Evolutionary conservation across 2,888 invertebrate species (phyloP).

Genomic region (Tetrapedia diversipes): DNA sequence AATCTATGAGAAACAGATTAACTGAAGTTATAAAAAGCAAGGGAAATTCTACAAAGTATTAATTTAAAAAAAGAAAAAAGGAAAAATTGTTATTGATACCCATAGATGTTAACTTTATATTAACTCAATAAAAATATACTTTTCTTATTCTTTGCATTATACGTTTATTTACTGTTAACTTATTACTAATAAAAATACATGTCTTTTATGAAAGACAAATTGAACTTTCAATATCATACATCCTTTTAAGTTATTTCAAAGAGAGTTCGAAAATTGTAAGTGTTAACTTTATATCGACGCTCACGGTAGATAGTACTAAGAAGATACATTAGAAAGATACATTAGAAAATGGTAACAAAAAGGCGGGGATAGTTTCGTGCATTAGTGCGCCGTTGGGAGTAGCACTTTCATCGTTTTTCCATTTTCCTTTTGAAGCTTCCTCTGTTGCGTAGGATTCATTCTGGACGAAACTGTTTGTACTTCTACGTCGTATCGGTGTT

Average conservation of each 20-base stretch:
- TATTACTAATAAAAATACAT: neutral
- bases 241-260: slow-evolving; percentile 3
- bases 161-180: neutral
- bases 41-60: neutral
- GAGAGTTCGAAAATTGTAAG: too few species aligned
- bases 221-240: neutral
- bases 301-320: too few species aligned
- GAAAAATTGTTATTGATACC: slow-evolving; percentile 1
- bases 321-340: too few species aligned
- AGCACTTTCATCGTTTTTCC: too few species aligned
- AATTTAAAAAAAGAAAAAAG: slow-evolving; percentile 1
- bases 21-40: slow-evolving; percentile 7
- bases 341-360: too few species aligned
- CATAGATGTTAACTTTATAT: slow-evolving; percentile 10
- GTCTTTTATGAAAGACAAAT: slow-evolving; percentile 3
- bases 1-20: slow-evolving; percentile 4
- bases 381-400: too few species aligned
- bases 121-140: neutral
- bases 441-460: too few species aligned
- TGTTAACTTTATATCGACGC: too few species aligned
- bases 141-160: slow-evolving; percentile 1
- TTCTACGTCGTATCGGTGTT: too few species aligned
- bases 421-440: too few species aligned
- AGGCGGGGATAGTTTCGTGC: too few species aligned
- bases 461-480: too few species aligned